Evolutionary conservation across 2,888 invertebrate species (phyloP).

Genomic region (Sphaeridia pumilis): DNA sequence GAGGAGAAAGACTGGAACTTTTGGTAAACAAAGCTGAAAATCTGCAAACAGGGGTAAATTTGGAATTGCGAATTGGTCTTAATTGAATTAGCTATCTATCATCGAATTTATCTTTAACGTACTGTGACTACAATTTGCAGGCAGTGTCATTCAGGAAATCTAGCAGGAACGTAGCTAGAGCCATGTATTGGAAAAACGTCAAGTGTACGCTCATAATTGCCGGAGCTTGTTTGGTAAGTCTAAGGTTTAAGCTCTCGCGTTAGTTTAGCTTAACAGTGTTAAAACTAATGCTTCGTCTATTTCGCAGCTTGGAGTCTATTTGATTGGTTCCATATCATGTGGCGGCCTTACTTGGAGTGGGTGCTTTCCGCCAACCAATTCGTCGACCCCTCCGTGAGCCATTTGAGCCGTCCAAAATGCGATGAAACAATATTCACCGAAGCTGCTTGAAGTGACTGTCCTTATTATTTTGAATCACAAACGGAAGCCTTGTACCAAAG

Average conservation of each 20-base stretch:
- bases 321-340: slow-evolving; percentile 76
- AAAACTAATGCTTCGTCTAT: not conserved
- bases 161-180: slow-evolving; percentile 70
- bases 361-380: not conserved
- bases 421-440: no score
- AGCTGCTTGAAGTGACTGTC: no score
- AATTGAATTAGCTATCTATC: slow-evolving; percentile 37
- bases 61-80: not conserved
- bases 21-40: slow-evolving; percentile 86
- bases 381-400: no score
- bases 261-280: not conserved
- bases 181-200: slow-evolving; percentile 87
- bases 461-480: no score
- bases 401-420: no score
- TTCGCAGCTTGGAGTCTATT: slow-evolving; percentile 56
- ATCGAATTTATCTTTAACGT: no score
- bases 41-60: slow-evolving; percentile 57
- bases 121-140: slow-evolving; percentile 46
- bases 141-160: slow-evolving; percentile 76
- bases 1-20: slow-evolving; percentile 82
- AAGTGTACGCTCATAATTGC: slow-evolving; percentile 70
- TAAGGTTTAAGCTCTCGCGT: not conserved
- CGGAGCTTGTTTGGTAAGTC: slow-evolving; percentile 52
- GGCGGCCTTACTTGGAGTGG: slow-evolving; percentile 66
- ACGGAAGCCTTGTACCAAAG: no score